A percentile compares a stretch with the other conserved stretches of the same genome.
phyloP scores from a whole-genome alignment of 1,140 invertebrate species.

The Zaprionus africanus region DNA sequence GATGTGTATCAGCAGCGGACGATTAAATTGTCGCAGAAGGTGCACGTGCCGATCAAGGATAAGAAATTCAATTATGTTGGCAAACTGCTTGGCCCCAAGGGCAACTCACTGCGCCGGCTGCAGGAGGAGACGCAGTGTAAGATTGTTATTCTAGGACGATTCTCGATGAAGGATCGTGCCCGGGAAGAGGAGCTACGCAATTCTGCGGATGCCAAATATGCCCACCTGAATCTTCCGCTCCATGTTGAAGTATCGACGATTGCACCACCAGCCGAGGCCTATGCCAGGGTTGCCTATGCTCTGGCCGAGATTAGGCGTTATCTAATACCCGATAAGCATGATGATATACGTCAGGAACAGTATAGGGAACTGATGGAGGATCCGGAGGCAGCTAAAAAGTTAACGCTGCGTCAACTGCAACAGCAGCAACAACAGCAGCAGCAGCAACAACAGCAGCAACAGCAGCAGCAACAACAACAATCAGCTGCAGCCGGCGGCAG shows the following conservation, averaged over 20 bases:
- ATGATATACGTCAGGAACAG: constrained; percentile 93
- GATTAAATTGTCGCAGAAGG: constrained; percentile 92
- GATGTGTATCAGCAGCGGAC: constrained; percentile 95
- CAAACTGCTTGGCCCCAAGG: constrained; percentile 96
- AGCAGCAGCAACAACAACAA: constrained; percentile 27
- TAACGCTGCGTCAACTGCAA: constrained; percentile 76
- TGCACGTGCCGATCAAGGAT: constrained; percentile 94
- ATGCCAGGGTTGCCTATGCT: constrained; percentile 95
- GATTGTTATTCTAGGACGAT: constrained; percentile 96
- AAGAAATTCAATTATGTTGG: constrained; percentile 98
- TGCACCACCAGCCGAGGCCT: constrained; percentile 95
- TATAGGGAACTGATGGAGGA: constrained; percentile 89
- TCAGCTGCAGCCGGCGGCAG: constrained; percentile 48
- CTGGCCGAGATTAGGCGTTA: constrained; percentile 91
- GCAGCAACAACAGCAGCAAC: constrained; percentile 42
- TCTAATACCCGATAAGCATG: constrained; percentile 90
- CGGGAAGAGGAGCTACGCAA: constrained; percentile 95
- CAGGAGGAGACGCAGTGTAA: constrained; percentile 98
- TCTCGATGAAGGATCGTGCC: constrained; percentile 97
- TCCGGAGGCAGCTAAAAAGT: constrained; percentile 80
- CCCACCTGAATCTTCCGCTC: constrained; percentile 95
- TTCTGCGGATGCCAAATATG: constrained; percentile 95
- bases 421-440: constrained; percentile 68
- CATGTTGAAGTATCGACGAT: constrained; percentile 96
- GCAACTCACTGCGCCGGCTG: constrained; percentile 95